These are phyloP conservation scores for Drosophila malerkotliana DNA, from an alignment of 1,140 invertebrate genomes.

Conservation along the genomic window DNA sequence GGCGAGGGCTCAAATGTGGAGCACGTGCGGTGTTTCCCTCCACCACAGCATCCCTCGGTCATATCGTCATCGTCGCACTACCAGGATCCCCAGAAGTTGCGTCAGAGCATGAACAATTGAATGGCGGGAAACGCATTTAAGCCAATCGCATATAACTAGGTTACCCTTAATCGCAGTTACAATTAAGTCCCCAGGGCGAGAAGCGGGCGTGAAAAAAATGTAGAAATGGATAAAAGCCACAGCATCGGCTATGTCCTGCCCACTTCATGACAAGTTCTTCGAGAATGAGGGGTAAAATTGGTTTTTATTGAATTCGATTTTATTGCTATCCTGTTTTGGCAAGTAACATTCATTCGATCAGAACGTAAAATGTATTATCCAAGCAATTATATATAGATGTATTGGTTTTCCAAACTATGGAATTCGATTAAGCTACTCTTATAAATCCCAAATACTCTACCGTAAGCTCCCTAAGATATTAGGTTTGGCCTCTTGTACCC, in stretches of 20 bases:
- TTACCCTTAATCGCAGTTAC: conserved; percentile 52
- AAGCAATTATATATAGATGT: conserved; percentile 68
- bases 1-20: conserved; percentile 95
- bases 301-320: conserved; percentile 65
- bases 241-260: conserved; percentile 1
- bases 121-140: conserved; percentile 51
- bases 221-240: conserved; percentile 4
- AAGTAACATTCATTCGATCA: conserved; percentile 34
- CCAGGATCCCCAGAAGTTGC: conserved; percentile 82
- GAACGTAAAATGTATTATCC: conserved; percentile 65
- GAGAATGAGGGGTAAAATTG: conserved; percentile 11
- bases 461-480: conserved; percentile 46
- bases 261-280: conserved; percentile 25
- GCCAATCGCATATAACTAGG: conserved; percentile 46
- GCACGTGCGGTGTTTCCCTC: conserved; percentile 98
- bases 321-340: conserved; percentile 57
- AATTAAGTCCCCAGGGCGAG: conserved; percentile 16
- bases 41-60: conserved; percentile 92
- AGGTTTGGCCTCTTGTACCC: conserved; percentile 31
- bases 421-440: conserved; percentile 46
- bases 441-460: conserved; percentile 53
- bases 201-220: neutral
- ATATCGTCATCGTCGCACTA: conserved; percentile 83
- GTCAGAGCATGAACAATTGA: conserved; percentile 83
- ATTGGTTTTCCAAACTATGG: conserved; percentile 38